Percentiles rank a stretch among this genome's conserved stretches.
Evolutionary conservation across 2,797 vertebrate species (phyloP).

Genomic region (Aphelocoma californica): DNA sequence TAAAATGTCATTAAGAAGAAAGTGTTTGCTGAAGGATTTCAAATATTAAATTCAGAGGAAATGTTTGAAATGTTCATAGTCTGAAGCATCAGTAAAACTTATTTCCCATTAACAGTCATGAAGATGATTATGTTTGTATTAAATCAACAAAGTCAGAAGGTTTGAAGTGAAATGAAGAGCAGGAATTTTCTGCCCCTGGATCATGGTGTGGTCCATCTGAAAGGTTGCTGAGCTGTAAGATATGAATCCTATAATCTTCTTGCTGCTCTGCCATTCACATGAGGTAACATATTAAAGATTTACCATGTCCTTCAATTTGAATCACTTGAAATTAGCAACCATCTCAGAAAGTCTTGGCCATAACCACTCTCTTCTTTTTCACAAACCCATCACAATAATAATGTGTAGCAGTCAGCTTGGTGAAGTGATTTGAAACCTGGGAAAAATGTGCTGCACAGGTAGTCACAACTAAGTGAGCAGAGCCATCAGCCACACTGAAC

Average conservation of each 20-base stretch:
- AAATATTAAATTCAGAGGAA: constrained; percentile 7
- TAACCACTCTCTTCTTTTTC: neutral
- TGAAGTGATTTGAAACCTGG: neutral
- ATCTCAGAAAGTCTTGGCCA: neutral
- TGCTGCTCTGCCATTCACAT: neutral
- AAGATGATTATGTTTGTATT: neutral
- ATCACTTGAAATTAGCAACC: neutral
- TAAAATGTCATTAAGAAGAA: neutral
- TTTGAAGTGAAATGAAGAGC: neutral
- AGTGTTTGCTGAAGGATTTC: neutral
- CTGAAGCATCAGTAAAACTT: neutral
- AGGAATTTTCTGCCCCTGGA: neutral
- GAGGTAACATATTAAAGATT: neutral
- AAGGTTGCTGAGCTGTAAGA: neutral
- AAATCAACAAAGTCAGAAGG: neutral
- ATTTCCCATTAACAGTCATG: neutral
- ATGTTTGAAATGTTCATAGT: neutral
- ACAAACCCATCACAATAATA: neutral
- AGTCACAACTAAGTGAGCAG: neutral
- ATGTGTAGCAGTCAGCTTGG: neutral
- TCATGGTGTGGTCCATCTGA: neutral
- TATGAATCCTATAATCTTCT: neutral
- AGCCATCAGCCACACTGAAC: neutral
- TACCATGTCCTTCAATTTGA: neutral
- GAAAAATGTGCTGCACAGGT: neutral